phyloP scores from a whole-genome alignment of 2,888 invertebrate genomes.

The Agrotis exclamationis region DNA sequence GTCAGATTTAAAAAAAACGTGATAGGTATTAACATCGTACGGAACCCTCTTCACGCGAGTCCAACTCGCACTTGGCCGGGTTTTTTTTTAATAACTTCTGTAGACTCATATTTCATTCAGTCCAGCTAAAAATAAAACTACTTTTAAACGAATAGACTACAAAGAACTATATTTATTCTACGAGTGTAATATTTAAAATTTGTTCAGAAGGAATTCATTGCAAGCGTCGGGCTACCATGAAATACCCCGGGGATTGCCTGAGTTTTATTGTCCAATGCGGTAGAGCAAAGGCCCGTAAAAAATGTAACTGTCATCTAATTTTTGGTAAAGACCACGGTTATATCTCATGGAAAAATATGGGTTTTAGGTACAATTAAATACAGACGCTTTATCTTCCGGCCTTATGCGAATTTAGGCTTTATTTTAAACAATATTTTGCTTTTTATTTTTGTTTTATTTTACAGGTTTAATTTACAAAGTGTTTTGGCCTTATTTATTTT shows the following conservation, averaged over 20 bases:
- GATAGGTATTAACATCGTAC: no score
- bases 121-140: background rate
- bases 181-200: slow-evolving; percentile 67
- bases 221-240: slow-evolving; percentile 68
- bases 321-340: slow-evolving; percentile 58
- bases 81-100: background rate
- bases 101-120: background rate
- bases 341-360: slow-evolving; percentile 57
- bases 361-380: slow-evolving; percentile 55
- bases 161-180: slow-evolving; percentile 49
- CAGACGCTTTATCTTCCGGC: slow-evolving; percentile 45
- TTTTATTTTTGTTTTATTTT: slow-evolving; percentile 33
- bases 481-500: slow-evolving; percentile 22
- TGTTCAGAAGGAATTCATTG: slow-evolving; percentile 71
- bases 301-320: slow-evolving; percentile 66
- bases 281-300: slow-evolving; percentile 64
- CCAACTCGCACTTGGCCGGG: no score
- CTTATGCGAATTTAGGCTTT: slow-evolving; percentile 28
- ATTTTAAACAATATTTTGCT: slow-evolving; percentile 24
- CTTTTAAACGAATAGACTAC: slow-evolving; percentile 16
- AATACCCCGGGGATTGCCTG: slow-evolving; percentile 67
- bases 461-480: slow-evolving; percentile 47
- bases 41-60: no score
- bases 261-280: slow-evolving; percentile 70
- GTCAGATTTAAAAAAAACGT: no score